Evolutionary conservation across 2,888 invertebrate genomes (phyloP), one percentile per base, ranked within the genome.

Genomic region (Sceliomorpha sp.): DNA sequence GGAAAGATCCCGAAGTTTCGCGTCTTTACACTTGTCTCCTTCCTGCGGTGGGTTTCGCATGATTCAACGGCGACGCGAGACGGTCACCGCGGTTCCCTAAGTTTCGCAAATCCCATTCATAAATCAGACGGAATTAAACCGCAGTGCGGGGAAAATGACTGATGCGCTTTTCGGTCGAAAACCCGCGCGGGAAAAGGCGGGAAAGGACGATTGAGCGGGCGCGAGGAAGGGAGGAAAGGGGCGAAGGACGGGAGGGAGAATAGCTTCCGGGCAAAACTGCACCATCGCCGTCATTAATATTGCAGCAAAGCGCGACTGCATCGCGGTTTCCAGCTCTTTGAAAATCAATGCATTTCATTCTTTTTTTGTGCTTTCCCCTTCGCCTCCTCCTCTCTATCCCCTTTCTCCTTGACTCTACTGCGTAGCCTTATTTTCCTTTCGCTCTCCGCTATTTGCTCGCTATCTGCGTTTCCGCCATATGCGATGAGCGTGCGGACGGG

Each of bases 91-190:
- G 47, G 67, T 44, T 59, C 55, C n/a, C 67, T 48, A 64, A 71
- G 67, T 64, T 68, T 56, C 48, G 42, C 63, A 37, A 71, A 71
- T 71, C 58, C 55, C 56, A 60, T 74, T 77, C 72, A 78, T 79
- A 81, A 78, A 81, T 78, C 78, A 78, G 74, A 53, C 36, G 66
- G 76, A 78, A 81, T 79, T 79, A 78, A 79, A 77, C 76, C 73
- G 72, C 76, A 76, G 63, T 74, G 79, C 77, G 73, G 72, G 64
- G 58, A 64, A 71, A 68, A 63, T 70, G 69, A 66, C 58, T 67
- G 69, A 67, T 59, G 51, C 36, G 29, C 53, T 68, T 72, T 64
- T 58, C 51, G 37, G 62, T 36, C 4, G 39, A 34, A 42, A 45
- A 29, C 47, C 45, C 27, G 68, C 36, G 58, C 39, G 31, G 50